Base-by-base conservation (phyloP, 2,888 invertebrate genomes). In the Endomychus coccineus region DNA sequence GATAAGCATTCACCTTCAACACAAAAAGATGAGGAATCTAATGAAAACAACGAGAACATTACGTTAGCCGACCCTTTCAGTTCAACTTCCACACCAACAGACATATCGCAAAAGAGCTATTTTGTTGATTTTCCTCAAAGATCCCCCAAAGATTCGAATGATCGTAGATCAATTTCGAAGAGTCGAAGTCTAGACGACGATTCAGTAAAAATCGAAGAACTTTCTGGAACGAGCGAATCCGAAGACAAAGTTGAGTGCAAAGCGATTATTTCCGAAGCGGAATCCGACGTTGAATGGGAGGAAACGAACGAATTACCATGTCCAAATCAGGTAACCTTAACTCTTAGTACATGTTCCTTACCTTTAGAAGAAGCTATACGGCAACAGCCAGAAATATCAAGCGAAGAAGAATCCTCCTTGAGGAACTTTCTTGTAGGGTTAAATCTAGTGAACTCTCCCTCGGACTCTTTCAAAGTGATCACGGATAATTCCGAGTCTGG, bases 201-300 rank as follows among this genome's bases (percentile, higher is more conserved):
- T 16, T 45, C 53, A 36, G 25, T 64, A 2, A 61, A 61, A 53
- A 67, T 67, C 4, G 62, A 63, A 40, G 66, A 66, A 52, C 39
- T 66, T 2, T 57, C 60, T 0, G 61, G 61, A 40, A 44, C 50
- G 1, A 56, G 54, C 38, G 59, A 59, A 40, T 46, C 40, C 13
- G 60, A 61, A 40, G 55, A 56, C 31, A 52, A 54, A 46, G 49
- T 49, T 19, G 46, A 67, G 23, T 59, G 64, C 34, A 54, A 71
- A 38, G 63, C 68, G 36, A 58, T 80, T 15, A 69, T 83, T 9
- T 71, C 75, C 22, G 82, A 82, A 59, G 75, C 72, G 13, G 39
- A 34, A 23, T 34, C 32, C 1, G 38, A 33, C 30, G 61, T 71
- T 21, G 75, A 78, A 50, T 74, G 73, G 70, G 78, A 77, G 54